Conservation (phyloP, 1,140 invertebrate species). For the Leptoteleia sp. region DNA sequence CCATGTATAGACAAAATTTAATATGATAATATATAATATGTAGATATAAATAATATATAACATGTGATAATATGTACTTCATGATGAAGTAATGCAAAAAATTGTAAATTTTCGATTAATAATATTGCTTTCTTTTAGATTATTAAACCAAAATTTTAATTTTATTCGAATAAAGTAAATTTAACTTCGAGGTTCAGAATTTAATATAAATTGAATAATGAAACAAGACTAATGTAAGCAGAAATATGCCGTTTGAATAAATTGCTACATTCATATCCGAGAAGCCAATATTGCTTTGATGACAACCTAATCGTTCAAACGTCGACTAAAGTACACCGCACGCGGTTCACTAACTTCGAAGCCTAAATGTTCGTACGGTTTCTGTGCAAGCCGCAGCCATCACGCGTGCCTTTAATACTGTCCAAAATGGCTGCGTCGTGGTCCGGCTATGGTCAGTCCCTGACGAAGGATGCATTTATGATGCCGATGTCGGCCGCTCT, state of each 20-base stretch:
- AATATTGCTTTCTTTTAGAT: too few relatives aligned
- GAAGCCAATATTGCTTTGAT: conserved; percentile 53
- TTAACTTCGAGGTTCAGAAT: too few relatives aligned
- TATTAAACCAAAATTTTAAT: too few relatives aligned
- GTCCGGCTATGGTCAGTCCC: conserved; percentile 58
- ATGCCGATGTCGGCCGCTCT: conserved; percentile 28
- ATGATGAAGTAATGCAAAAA: too few relatives aligned
- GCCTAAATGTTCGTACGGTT: conserved; percentile 59
- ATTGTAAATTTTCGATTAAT: too few relatives aligned
- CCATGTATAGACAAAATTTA: too few relatives aligned
- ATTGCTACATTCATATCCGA: conserved; percentile 19
- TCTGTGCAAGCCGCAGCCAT: conserved; percentile 63
- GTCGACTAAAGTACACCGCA: conserved; percentile 48
- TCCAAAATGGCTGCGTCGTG: conserved; percentile 67
- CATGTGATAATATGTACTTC: too few relatives aligned
- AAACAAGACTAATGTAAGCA: background rate
- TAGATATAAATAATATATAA: too few relatives aligned
- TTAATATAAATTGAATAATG: background rate
- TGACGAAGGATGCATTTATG: conserved; percentile 46
- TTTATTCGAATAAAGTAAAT: too few relatives aligned
- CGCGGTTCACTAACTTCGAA: conserved; percentile 56
- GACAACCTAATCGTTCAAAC: conserved; percentile 53
- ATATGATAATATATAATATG: too few relatives aligned
- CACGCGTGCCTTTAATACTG: conserved; percentile 67
- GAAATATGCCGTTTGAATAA: background rate